phyloP scores from a whole-genome alignment of 2,113 vertebrate genomes.

The Procavia capensis region DNA sequence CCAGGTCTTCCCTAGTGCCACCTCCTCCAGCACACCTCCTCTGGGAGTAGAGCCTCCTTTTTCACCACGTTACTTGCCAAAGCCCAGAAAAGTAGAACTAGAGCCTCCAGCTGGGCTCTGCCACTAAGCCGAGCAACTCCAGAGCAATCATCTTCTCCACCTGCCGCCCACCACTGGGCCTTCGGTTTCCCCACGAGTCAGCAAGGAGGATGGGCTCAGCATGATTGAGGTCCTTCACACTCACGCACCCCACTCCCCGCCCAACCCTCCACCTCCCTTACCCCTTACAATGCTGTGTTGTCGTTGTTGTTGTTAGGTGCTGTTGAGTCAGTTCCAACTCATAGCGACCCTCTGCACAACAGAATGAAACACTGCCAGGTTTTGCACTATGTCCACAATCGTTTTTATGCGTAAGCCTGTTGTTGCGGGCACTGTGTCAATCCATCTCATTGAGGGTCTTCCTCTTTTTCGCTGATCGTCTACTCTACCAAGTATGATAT shows the following conservation, averaged over 20 bases:
- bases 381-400: no score
- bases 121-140: background rate
- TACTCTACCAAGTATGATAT: no score
- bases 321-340: no score
- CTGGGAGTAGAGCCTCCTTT: background rate
- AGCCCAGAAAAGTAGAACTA: background rate
- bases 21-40: background rate
- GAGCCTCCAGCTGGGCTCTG: background rate
- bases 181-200: background rate
- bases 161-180: background rate
- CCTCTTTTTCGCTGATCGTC: no score
- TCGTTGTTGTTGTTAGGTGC: no score
- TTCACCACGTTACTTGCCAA: background rate
- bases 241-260: background rate
- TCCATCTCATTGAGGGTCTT: no score
- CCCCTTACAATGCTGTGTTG: no score
- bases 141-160: background rate
- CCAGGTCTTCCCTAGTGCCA: background rate
- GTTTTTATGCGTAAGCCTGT: no score
- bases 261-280: no score
- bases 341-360: no score
- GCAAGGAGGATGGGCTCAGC: background rate
- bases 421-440: no score
- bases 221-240: background rate
- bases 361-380: no score